Evolutionary conservation across 2,113 vertebrate species (phyloP).

Genomic region (Malurus cyaneus): DNA sequence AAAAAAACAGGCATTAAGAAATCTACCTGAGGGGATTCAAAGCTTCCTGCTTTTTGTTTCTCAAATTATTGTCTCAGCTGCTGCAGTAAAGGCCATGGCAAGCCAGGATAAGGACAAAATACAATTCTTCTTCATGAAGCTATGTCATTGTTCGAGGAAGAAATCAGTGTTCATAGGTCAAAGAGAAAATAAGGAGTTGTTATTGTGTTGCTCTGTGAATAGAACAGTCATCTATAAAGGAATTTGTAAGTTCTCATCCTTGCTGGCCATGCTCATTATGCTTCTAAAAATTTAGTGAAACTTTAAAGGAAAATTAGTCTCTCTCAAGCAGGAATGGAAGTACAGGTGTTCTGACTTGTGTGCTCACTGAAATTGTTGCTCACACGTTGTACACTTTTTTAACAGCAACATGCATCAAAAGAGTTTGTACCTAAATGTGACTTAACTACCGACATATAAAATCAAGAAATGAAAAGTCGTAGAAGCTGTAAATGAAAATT

Average conservation of each 20-base stretch:
- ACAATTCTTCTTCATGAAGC: background rate
- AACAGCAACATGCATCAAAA: background rate
- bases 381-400: background rate
- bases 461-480: background rate
- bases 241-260: background rate
- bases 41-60: background rate
- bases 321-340: background rate
- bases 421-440: rapidly evolving
- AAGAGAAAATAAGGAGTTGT: background rate
- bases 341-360: background rate
- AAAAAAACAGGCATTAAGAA: slow-evolving; percentile 11
- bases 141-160: background rate
- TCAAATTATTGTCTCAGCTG: background rate
- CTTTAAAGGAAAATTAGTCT: background rate
- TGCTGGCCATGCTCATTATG: background rate
- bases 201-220: background rate
- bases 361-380: background rate
- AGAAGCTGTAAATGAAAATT: background rate
- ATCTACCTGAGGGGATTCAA: background rate
- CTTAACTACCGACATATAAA: background rate
- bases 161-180: background rate
- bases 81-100: background rate
- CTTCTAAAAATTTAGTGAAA: background rate
- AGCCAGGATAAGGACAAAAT: background rate
- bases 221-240: background rate